Base-by-base conservation (phyloP, 2,888 invertebrate species). In the Idaea biselata region DNA sequence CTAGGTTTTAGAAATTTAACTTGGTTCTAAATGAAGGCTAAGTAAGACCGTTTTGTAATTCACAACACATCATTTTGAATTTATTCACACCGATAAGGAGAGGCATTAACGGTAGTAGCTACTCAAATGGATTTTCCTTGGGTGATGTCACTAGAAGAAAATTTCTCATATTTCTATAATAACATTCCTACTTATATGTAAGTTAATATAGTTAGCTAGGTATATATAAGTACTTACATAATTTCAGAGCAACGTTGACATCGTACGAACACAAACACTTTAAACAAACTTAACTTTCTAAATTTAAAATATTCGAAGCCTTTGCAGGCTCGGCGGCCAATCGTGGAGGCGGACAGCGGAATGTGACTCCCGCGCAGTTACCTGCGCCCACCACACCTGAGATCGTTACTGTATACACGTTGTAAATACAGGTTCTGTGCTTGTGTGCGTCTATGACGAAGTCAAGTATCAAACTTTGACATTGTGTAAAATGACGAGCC, bases 331-430 rank as follows among this genome's bases (percentile, higher is more conserved):
- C 76, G 84, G 73, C 83, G 85, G 81, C 84, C 87, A 84, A 84
- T 87, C 78, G 85, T 86, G 82, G 78, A 83, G 87, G 87, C 86
- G 82, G 80, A 75, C 83, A 83, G 83, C 88, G 90, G 91, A 91
- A 91, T 91, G 91, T 76, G 88, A 86, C 91, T 88, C 91, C 74
- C 78, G 91, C 91, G 91, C 91, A 91, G 89, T 90, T 90, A 89
- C 77, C 69, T 69, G 71, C 69, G 67, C 63, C 67, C 67, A 76
- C 67, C 66, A 69, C 64, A 67, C 67, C 66, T 75, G 86, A 87
- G 83, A 83, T 86, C 65, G 84, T 83, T 74, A 75, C 68, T 75
- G 76, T 84, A 80, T 75, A 72, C 78, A 88, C 81, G 83, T 71
- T 83, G 83, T 84, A 82, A 69, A 79, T 66, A 82, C 76, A 71